Evolutionary conservation across 2,797 vertebrate species (phyloP).

Genomic region (Cynopterus sphinx): DNA sequence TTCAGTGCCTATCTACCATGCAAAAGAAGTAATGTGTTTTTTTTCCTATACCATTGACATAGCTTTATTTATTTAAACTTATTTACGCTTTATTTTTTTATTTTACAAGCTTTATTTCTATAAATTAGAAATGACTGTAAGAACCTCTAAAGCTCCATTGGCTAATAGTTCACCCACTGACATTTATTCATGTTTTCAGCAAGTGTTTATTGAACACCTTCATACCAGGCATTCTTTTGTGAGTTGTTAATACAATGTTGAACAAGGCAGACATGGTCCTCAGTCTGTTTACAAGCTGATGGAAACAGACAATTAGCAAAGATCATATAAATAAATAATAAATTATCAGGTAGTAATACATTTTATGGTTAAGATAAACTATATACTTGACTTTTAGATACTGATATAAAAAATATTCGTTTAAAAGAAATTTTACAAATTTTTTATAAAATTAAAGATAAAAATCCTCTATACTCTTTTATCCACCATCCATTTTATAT

Average conservation of each 20-base stretch:
- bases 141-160: not conserved
- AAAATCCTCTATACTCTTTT: not conserved
- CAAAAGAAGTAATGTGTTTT: not conserved
- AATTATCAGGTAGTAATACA: not conserved
- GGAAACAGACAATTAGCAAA: constrained; percentile 17
- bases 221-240: not conserved
- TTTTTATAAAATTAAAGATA: constrained; percentile 30
- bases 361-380: constrained; percentile 42
- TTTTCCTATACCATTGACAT: not conserved
- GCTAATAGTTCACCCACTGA: not conserved
- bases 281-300: not conserved
- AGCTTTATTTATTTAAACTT: not conserved
- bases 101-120: not conserved
- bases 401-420: not conserved
- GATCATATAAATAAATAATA: not conserved
- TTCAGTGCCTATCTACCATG: not conserved
- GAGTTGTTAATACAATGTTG: not conserved
- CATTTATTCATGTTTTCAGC: not conserved
- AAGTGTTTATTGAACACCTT: not conserved
- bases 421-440: constrained; percentile 24
- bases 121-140: not conserved
- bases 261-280: not conserved
- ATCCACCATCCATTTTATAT: not conserved
- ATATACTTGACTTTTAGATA: constrained; percentile 24
- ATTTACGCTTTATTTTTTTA: constrained; percentile 1